Conservation (phyloP, 2,797 vertebrate species). For the Eupleurogrammus muticus region DNA sequence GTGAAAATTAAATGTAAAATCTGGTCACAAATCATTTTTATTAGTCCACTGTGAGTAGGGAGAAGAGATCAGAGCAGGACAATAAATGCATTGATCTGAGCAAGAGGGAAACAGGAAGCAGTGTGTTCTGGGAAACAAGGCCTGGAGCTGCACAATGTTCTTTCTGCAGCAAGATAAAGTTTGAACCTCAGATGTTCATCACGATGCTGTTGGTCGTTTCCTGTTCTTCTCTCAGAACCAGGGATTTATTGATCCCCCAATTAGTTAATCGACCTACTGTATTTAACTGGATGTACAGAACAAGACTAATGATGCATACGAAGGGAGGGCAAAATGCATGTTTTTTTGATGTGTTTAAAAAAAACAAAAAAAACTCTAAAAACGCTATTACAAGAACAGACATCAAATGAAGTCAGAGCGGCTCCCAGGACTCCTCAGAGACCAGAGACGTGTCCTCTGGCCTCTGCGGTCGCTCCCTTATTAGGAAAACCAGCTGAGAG, state of each 20-base stretch:
- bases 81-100: not conserved
- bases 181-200: not conserved
- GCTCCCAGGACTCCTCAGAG: conserved; percentile 8
- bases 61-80: not conserved
- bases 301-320: too few relatives aligned
- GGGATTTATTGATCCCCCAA: too few relatives aligned
- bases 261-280: too few relatives aligned
- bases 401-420: not conserved
- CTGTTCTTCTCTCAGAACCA: too few relatives aligned
- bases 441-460: not conserved
- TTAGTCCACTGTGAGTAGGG: not conserved
- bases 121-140: not conserved
- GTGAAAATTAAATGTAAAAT: not conserved
- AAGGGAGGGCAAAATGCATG: not conserved
- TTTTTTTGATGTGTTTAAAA: not conserved
- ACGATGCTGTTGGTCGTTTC: too few relatives aligned
- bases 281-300: too few relatives aligned
- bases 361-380: too few relatives aligned
- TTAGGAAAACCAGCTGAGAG: conserved; percentile 41
- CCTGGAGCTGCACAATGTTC: not conserved
- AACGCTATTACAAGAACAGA: not conserved
- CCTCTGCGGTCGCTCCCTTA: conserved; percentile 23
- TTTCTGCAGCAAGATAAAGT: not conserved
- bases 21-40: not conserved
- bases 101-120: conserved; percentile 8